A percentile compares a stretch with the other conserved stretches of the same genome.
Evolutionary conservation across 1,140 invertebrate species (phyloP).

Genomic region (Solenopsis invicta): DNA sequence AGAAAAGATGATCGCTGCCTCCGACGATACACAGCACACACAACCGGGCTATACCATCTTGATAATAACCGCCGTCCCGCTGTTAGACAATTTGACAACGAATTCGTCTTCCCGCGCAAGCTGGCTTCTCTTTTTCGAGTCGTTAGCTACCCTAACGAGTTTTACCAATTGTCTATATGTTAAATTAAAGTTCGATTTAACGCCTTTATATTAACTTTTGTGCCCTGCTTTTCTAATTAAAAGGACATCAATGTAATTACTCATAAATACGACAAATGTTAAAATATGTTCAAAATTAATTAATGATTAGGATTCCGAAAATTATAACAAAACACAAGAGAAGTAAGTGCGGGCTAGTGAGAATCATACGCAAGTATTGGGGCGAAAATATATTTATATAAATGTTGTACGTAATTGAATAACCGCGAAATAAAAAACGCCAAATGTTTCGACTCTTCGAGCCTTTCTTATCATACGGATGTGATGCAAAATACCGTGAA

Average conservation of each 20-base stretch:
- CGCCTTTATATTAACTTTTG: background rate
- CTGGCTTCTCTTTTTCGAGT: conserved; percentile 29
- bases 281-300: background rate
- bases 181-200: conserved; percentile 41
- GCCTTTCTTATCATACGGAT: no score
- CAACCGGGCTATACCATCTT: conserved; percentile 74
- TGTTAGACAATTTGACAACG: conserved; percentile 82
- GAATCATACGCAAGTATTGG: no score
- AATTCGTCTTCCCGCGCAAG: conserved; percentile 74
- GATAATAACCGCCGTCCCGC: conserved; percentile 79
- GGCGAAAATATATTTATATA: no score
- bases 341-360: no score
- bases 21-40: conserved; percentile 42
- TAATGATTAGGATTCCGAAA: no score
- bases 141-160: conserved; percentile 51
- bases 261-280: background rate
- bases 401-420: no score
- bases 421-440: no score
- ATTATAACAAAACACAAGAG: no score
- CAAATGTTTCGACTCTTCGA: no score
- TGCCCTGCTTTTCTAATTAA: background rate
- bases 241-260: background rate
- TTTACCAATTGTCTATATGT: conserved; percentile 24
- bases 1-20: conserved; percentile 66
- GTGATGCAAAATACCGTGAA: no score